Evolutionary conservation across 2,113 vertebrate species (phyloP), one percentile per base, ranked within the genome.

Genomic region (Panthera leo): DNA sequence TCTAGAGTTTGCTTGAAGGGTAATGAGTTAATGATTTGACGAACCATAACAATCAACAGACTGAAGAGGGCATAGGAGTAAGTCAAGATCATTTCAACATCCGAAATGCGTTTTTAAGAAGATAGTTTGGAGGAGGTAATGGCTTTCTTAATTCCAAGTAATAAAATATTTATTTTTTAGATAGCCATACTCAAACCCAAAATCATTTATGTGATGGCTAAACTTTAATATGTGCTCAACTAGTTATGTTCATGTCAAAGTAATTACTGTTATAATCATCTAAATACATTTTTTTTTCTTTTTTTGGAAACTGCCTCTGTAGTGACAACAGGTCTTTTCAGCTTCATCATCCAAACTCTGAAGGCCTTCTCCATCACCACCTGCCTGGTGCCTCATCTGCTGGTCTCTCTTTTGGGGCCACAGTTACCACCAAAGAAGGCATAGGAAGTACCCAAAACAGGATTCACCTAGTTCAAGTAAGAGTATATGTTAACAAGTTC

Each of bases 361-460:
- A 98, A 99, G 99, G 68, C 99, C 97, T 99, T 97, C 95, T 99
- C 99, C 0, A 98, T 98, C 91, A 99, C 99, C 53, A 98, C 99
- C 51, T 99, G 99, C 94, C 98, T 99, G 55, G 97, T 99, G 97
- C 99, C 99, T 61, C 25, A 85, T 99, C 86, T 99, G 99, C 73
- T 45, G 7, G 42, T 76, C 84, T 99, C 99, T 78, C 98, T 99
- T 98, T 99, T 5, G 99, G 99, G 23, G 98, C 96, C 0, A 98
- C 99, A 0, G 97, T 99, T 96, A 99, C 99, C 94, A 99, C 99
- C 0, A 99, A 99, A 92, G 99, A 99, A 98, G 99, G 99, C 85
- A 79, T 99, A 76, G 99, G 99, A 97, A 99, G 97, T 99, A 99
- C 98, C 94, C 99, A 98, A 98, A 99, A 98, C 98, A 98, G 99